Conservation (phyloP, 1,140 invertebrate species). For the Catajapyx aquilonaris region DNA sequence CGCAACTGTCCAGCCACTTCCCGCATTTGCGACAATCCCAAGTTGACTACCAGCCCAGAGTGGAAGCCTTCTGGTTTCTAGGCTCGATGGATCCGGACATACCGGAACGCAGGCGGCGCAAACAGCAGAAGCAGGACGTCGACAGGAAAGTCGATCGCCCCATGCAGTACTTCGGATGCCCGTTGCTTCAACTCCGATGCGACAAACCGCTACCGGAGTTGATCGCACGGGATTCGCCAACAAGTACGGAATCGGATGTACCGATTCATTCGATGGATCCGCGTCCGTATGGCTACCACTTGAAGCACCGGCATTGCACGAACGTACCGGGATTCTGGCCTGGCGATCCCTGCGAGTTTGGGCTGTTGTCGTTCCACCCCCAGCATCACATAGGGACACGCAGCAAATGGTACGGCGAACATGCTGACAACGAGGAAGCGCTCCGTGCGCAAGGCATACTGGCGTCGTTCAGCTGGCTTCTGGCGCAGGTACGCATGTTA, state of each 20-base stretch:
- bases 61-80: conserved; percentile 58
- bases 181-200: conserved; percentile 39
- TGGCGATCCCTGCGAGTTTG: conserved; percentile 49
- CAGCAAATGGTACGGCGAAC: conserved; percentile 20
- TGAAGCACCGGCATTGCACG: conserved; percentile 32
- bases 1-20: conserved; percentile 28
- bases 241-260: neutral
- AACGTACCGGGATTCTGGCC: conserved; percentile 65
- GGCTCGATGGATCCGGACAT: conserved; percentile 31
- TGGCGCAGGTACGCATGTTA: conserved; percentile 59
- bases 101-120: conserved; percentile 1
- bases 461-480: conserved; percentile 53
- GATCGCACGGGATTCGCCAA: neutral
- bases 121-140: conserved; percentile 30
- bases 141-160: conserved; percentile 29
- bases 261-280: conserved; percentile 26
- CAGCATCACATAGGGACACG: conserved; percentile 28
- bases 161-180: conserved; percentile 40
- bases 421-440: conserved; percentile 32
- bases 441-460: conserved; percentile 47
- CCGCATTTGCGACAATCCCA: conserved; percentile 16
- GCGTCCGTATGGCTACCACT: conserved; percentile 27
- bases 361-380: conserved; percentile 46
- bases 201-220: conserved; percentile 28
- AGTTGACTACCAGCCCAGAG: conserved; percentile 44